Conservation (phyloP, 2,113 vertebrate species). For the Progne subis region DNA sequence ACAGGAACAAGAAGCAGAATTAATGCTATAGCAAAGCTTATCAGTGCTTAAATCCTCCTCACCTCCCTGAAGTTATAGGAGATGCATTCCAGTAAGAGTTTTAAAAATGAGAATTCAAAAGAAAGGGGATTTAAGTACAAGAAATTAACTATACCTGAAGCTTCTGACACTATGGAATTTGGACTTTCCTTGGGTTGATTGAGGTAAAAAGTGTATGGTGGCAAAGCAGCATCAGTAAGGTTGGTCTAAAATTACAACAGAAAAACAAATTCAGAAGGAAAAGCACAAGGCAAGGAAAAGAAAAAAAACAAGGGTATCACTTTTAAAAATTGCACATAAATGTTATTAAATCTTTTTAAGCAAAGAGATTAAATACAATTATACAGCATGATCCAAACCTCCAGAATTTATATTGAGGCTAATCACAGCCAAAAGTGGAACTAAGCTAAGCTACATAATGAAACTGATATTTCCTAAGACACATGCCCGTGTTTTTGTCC, state of each 20-base stretch:
- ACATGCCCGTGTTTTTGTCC: not conserved
- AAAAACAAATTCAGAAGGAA: not conserved
- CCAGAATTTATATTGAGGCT: not conserved
- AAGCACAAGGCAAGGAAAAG: not conserved
- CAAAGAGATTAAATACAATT: not conserved
- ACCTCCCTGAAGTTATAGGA: not conserved
- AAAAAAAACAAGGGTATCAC: not conserved
- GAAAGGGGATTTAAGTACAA: not conserved
- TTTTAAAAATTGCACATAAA: not conserved
- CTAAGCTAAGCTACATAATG: not conserved
- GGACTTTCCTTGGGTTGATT: conserved; percentile 80
- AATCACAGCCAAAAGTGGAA: not conserved
- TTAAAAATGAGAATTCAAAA: not conserved
- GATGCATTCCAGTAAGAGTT: not conserved
- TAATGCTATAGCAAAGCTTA: not conserved
- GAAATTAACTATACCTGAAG: conserved; percentile 81
- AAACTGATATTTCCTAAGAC: not conserved
- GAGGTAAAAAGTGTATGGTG: conserved; percentile 78
- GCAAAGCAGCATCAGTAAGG: conserved; percentile 54
- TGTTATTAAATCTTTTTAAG: not conserved
- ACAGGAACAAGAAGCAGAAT: not conserved
- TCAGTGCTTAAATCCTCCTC: not conserved
- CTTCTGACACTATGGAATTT: conserved; percentile 78
- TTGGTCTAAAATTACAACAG: conserved; percentile 74
- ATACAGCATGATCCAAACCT: not conserved